Evolutionary conservation across 2,113 vertebrate species (phyloP).

Genomic region (Pseudorhombus dupliciocellatus): DNA sequence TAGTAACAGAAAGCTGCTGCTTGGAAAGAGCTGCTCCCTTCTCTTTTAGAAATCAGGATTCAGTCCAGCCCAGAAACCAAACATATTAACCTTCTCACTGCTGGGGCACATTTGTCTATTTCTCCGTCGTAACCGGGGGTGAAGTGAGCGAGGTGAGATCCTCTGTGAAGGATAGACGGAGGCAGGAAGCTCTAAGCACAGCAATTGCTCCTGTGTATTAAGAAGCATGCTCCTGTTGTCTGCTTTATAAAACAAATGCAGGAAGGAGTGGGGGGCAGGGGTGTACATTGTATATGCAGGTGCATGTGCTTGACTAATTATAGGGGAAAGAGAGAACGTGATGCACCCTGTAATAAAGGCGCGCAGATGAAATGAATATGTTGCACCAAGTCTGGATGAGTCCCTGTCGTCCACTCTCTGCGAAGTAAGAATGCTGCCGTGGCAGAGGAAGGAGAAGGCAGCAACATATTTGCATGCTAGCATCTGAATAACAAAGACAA

Average conservation of each 20-base stretch:
- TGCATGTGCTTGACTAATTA: too few species aligned
- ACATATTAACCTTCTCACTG: too few species aligned
- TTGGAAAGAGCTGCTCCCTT: neutral
- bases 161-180: neutral
- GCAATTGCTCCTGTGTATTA: neutral
- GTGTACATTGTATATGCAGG: neutral
- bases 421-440: neutral
- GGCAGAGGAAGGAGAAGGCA: neutral
- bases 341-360: too few species aligned
- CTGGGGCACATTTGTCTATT: too few species aligned
- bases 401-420: neutral
- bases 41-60: neutral
- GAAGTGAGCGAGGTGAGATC: too few species aligned
- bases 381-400: neutral
- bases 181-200: neutral
- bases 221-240: neutral
- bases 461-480: neutral
- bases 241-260: neutral
- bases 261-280: neutral
- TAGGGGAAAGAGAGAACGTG: too few species aligned
- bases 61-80: neutral
- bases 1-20: neutral
- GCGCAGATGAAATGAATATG: too few species aligned
- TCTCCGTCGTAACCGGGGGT: too few species aligned
- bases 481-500: slow-evolving; percentile 14